Evolutionary conservation across 2,797 vertebrate genomes (phyloP), one percentile per base, ranked within the genome.

Genomic region (Eurystomus glaucurus): DNA sequence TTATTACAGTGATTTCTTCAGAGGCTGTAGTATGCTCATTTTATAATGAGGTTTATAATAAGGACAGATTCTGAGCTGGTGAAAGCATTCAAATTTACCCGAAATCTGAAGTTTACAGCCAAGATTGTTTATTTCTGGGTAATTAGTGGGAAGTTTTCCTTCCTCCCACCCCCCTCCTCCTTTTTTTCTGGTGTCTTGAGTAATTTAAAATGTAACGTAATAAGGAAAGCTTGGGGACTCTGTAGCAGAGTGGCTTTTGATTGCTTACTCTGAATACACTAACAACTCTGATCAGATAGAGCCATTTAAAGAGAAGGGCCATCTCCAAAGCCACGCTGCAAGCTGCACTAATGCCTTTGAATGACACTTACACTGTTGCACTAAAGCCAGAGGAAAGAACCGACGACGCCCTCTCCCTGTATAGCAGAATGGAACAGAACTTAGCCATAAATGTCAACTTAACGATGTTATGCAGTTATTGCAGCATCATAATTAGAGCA

Each of bases 1-100:
- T 97, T 95, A 96, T 94, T 97, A 85, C 88, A 88, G 68, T n/a
- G 52, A 93, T 90, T 96, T 93, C 82, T 96, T 95, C 80, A 95
- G 87, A 94, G 87, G 68, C 72, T 79, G 46, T 26, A 71, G 33
- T 52, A 83, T 58, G 61, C 48, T 85, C 51, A 45, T 77, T 96
- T 93, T 68, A 70, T 79, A 92, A 82, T 12, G 22, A 68, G 22
- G 25, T 35, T 87, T 88, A 41, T 46, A 85, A 80, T n/a, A 91
- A 77, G 28, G n/a, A 64, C 68, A 58, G 84, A 91, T 90, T 92
- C 93, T 84, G 61, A 75, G 57, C 18, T 39, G 65, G 26, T 48
- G 39, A 93, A 93, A 94, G 45, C 65, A 58, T 55, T 57, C 22
- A 80, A 85, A 78, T 93, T 71, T 68, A 93, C 90, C 79, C 50